Percentiles rank a stretch among this genome's conserved stretches.
These are phyloP conservation scores for Caenorhabditis drosophilae DNA, from an alignment of 2,888 invertebrate genomes.

Conservation along the genomic window DNA sequence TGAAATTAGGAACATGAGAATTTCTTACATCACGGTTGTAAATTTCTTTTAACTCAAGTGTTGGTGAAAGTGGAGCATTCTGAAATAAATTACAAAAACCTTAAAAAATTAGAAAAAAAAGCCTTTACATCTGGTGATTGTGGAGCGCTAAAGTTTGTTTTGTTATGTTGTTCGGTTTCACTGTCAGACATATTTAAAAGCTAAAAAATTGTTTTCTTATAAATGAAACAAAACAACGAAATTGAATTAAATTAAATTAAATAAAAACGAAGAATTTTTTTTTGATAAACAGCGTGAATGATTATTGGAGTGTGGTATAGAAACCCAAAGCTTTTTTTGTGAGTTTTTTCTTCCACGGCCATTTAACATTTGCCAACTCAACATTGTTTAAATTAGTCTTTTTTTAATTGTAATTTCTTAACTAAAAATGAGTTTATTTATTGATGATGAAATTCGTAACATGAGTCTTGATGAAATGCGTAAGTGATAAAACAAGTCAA, in stretches of 20 bases:
- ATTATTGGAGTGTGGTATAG: no score
- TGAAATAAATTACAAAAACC: not conserved
- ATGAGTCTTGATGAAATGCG: slow-evolving; percentile 47
- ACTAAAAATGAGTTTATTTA: no score
- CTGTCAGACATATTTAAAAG: not conserved
- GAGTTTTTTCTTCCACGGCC: no score
- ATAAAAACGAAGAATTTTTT: no score
- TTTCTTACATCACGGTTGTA: not conserved
- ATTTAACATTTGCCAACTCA: no score
- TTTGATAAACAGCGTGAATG: no score
- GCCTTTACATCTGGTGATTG: not conserved
- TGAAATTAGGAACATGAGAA: no score
- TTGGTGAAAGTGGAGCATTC: not conserved
- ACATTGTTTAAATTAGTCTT: no score
- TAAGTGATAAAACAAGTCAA: slow-evolving; percentile 14
- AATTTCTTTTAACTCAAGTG: not conserved
- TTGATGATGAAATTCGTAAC: slow-evolving; percentile 26
- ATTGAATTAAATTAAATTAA: no score
- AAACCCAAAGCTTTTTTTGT: no score
- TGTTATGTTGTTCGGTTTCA: not conserved
- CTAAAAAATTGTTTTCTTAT: not conserved
- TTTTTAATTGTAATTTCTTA: no score
- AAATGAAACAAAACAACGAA: not conserved
- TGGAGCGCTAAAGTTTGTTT: not conserved
- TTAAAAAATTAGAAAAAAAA: not conserved